These are phyloP conservation scores for Palythoa caribaeorum DNA, from an alignment of 92 coral and sea anemone species.

Conservation along the genomic window DNA sequence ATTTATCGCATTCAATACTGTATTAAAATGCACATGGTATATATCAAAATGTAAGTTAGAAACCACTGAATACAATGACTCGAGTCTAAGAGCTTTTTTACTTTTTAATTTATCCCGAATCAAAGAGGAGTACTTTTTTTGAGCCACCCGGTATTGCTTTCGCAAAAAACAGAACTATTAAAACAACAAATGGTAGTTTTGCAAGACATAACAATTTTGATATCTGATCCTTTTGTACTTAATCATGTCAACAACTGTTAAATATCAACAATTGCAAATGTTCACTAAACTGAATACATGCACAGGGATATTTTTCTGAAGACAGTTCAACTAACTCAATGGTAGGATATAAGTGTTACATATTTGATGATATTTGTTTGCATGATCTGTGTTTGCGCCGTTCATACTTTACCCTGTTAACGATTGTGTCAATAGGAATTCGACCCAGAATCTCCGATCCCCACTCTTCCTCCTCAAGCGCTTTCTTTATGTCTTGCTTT, in stretches of 20 bases:
- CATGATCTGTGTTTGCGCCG: conserved; percentile 11
- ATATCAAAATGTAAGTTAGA: too few species aligned
- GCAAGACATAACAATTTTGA: neutral
- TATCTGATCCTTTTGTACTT: neutral
- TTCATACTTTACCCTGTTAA: conserved; percentile 40
- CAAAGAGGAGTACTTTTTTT: too few species aligned
- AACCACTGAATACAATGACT: too few species aligned
- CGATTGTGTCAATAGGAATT: conserved; percentile 42
- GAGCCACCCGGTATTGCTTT: neutral
- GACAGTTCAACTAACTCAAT: neutral
- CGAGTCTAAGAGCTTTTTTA: too few species aligned
- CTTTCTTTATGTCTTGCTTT: conserved; percentile 18
- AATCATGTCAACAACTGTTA: neutral
- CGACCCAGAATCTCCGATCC: conserved; percentile 27
- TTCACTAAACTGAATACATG: neutral
- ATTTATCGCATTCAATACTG: too few species aligned
- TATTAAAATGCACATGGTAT: too few species aligned
- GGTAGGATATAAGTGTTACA: neutral
- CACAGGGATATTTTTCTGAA: neutral
- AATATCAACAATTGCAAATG: neutral
- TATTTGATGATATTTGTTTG: neutral
- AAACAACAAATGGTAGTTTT: neutral
- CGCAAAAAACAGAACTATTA: neutral
- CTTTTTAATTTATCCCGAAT: too few species aligned
- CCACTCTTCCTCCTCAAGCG: conserved; percentile 42